phyloP scores from a whole-genome alignment of 2,888 invertebrate species.

The Dynastes grantii region DNA sequence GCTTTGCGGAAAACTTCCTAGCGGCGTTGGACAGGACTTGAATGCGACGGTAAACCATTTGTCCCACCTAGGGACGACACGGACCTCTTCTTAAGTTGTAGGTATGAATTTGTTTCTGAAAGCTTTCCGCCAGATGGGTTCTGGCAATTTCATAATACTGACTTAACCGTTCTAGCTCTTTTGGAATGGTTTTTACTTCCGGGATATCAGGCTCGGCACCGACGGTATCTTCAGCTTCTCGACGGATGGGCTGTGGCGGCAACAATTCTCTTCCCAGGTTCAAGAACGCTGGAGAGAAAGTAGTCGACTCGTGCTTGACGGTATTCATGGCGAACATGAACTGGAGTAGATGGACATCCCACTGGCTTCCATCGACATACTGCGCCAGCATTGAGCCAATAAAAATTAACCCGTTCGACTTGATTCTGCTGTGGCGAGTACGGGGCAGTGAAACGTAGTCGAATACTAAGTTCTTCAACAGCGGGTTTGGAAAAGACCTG shows the following conservation, averaged over 20 bases:
- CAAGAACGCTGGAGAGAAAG: constrained; percentile 30
- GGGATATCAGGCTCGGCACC: background rate
- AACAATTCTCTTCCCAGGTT: constrained; percentile 45
- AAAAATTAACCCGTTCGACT: constrained; percentile 59
- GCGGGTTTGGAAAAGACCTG: background rate
- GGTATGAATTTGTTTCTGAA: background rate
- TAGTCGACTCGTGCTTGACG: constrained; percentile 42
- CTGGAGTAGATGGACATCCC: constrained; percentile 27
- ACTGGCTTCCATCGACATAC: constrained; percentile 54
- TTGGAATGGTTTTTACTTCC: background rate
- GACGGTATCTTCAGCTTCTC: background rate
- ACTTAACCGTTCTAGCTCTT: background rate
- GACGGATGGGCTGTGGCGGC: background rate
- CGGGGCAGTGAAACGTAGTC: constrained; percentile 54
- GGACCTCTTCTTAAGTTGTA: constrained; percentile 22
- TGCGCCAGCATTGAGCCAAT: constrained; percentile 59
- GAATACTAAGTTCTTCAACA: background rate
- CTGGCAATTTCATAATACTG: background rate
- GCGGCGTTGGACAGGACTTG: constrained; percentile 8
- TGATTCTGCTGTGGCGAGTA: constrained; percentile 56
- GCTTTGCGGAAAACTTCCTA: constrained; percentile 1
- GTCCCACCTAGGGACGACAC: constrained; percentile 1
- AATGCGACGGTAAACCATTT: background rate
- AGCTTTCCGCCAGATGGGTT: background rate
- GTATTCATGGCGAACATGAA: constrained; percentile 47